Base-by-base conservation (phyloP, 1,140 invertebrate species). In the Panagrolaimus sp. region DNA sequence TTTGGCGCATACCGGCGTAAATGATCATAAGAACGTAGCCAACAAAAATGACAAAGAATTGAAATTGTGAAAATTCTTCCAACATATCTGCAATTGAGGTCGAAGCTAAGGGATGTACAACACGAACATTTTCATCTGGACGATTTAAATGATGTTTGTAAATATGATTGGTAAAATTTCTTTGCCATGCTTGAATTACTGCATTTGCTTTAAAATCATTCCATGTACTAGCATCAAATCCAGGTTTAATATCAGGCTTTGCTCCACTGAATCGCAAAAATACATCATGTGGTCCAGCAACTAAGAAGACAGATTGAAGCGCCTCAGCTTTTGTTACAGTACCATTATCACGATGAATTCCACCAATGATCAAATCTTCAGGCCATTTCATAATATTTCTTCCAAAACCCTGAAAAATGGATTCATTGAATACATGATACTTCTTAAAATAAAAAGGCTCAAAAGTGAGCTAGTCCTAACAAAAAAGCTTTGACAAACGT, bases 381-480 rank as follows among this genome's bases (percentile, higher is more conserved):
- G 92, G 91, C 95, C 94, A 98, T 83, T 96, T 92, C 93, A 98
- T 97, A 84, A 92, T 95, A 78, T 94, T 93, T 23, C 91, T 89
- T 1, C 93, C 93, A 86, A 97, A 96, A 68, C 96, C 95, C 20
- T 20, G 4, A 38, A 38, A 38, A 38, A 38, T 38, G 31, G 2
- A 38, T 38, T 38, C 31, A 38, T 4, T 7, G 2, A n/a, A n/a
- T n/a, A n/a, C n/a, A n/a, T n/a, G n/a, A n/a, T n/a, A n/a, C n/a
- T n/a, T n/a, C n/a, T n/a, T n/a, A n/a, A n/a, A n/a, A n/a, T n/a
- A n/a, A n/a, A n/a, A n/a, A n/a, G n/a, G n/a, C n/a, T n/a, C n/a
- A n/a, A n/a, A n/a, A n/a, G n/a, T n/a, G n/a, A n/a, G n/a, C n/a
- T n/a, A n/a, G n/a, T n/a, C n/a, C n/a, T n/a, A n/a, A n/a, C n/a